Base-by-base conservation (phyloP, 1,140 invertebrate genomes). In the Solenopsis fugax region DNA sequence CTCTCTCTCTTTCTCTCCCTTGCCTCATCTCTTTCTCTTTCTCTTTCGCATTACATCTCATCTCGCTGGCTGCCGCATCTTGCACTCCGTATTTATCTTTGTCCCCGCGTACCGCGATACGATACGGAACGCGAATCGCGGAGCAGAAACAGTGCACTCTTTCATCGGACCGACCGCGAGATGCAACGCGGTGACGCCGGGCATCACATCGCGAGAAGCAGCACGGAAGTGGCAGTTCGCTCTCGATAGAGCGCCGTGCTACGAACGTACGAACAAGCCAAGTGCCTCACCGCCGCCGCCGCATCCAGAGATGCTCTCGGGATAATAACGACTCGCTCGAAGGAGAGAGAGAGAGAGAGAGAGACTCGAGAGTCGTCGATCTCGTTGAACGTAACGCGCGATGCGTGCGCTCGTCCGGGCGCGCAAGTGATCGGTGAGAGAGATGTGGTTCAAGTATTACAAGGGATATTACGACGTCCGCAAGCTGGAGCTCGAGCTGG, bases 381-480 rank as follows among this genome's bases (percentile, higher is more conserved):
- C 50, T 71, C 52, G 78, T 56, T 71, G 50, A 45, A 81, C 52
- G 65, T 56, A 54, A 45, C 34, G 80, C 50, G 65, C 24, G 65
- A 54, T 72, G 65, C 78, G 21, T 72, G 9, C 21, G 37, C 48
- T 21, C 16, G 10, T 81, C 56, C 50, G 7, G 13, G 10, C 64
- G 54, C 45, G 37, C 64, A 24, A 48, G 52, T 58, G 76, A 86
- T 54, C 34, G 64, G 60, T 69, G 77, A 82, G 52, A 89, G 90
- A 91, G 85, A 94, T 92, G 93, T 93, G 91, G 93, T 93, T 94
- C 88, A 94, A 94, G 56, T 94, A 93, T 88, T 91, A 94, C 91
- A 93, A 92, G 69, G 93, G 94, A 92, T 93, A 93, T 86, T 94
- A 94, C 90, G 92, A 94, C 72, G 90, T 94, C n/a, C 86, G 93